Conservation (phyloP, 2,113 vertebrate species). For the Epinephelus fuscoguttatus region DNA sequence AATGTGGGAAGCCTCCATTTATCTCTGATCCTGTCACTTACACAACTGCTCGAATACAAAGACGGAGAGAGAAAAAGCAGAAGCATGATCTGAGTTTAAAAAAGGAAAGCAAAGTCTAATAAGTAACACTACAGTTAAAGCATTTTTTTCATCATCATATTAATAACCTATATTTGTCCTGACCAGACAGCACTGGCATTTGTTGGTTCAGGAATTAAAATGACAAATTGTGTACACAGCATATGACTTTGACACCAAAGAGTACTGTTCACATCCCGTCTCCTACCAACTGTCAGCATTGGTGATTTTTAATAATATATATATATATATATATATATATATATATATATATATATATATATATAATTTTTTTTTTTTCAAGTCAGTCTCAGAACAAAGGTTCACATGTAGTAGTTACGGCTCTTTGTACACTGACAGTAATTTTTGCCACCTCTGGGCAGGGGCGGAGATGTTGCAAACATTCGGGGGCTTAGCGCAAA, state of each 20-base stretch:
- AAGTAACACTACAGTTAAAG: neutral
- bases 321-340: no score
- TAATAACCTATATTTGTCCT: neutral
- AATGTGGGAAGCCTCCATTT: conserved; percentile 44
- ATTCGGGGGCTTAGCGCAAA: no score
- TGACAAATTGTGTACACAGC: neutral
- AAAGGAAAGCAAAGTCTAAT: neutral
- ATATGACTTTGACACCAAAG: neutral
- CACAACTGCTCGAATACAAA: conserved; percentile 17
- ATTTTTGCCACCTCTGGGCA: no score
- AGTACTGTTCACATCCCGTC: neutral
- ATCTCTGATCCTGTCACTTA: conserved; percentile 21
- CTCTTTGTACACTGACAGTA: no score
- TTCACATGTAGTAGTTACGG: no score
- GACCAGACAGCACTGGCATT: neutral
- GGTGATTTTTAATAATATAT: neutral
- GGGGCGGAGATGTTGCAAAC: no score
- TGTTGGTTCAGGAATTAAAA: conserved; percentile 13
- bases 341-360: no score
- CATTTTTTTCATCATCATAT: neutral
- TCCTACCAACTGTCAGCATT: neutral
- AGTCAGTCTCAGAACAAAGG: no score
- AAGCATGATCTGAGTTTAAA: neutral
- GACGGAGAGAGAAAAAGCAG: neutral
- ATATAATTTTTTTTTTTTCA: no score